A percentile compares a stretch with the other conserved stretches of the same genome.
These are phyloP conservation scores for Tenebrosternarchus preto DNA, from an alignment of 2,113 vertebrate genomes.

Conservation along the genomic window DNA sequence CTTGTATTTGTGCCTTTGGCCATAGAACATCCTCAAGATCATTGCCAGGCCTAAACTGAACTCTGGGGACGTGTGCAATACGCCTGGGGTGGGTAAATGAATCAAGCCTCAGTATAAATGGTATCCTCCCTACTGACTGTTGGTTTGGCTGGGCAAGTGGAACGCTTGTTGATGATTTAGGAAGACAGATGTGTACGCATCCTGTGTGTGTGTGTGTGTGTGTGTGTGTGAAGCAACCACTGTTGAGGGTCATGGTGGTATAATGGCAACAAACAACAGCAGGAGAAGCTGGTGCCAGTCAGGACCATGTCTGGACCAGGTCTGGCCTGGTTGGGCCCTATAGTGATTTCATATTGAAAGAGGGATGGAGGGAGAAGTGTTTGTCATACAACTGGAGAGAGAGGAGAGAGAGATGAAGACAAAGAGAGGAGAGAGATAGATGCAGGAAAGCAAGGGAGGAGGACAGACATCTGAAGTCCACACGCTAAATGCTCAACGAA, in stretches of 20 bases:
- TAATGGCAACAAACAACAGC: slow-evolving; percentile 70
- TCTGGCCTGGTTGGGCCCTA: slow-evolving; percentile 61
- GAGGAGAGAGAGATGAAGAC: background rate
- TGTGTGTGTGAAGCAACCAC: slow-evolving; percentile 42
- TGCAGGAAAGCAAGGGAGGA: slow-evolving; percentile 6
- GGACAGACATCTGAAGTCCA: background rate
- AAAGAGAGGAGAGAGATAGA: background rate
- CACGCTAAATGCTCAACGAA: slow-evolving; percentile 11
- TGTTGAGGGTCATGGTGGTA: slow-evolving; percentile 62
- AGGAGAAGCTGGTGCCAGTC: slow-evolving; percentile 64
- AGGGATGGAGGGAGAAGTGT: slow-evolving; percentile 53
- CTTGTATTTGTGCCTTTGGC: background rate
- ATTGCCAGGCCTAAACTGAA: slow-evolving; percentile 44
- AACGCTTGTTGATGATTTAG: slow-evolving; percentile 51
- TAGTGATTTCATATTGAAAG: slow-evolving; percentile 69
- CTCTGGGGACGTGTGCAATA: background rate
- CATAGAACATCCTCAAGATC: slow-evolving; percentile 39
- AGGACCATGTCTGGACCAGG: too few relatives aligned
- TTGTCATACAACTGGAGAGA: background rate
- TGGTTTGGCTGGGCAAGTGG: slow-evolving; percentile 34
- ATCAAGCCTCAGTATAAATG: slow-evolving; percentile 35
- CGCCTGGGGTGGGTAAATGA: slow-evolving; percentile 36
- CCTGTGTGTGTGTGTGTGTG: slow-evolving; percentile 46
- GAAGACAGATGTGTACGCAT: slow-evolving; percentile 40
- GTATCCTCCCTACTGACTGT: slow-evolving; percentile 39